Base-by-base conservation (phyloP, 2,797 vertebrate genomes). In the Mormyrops boulengeri region DNA sequence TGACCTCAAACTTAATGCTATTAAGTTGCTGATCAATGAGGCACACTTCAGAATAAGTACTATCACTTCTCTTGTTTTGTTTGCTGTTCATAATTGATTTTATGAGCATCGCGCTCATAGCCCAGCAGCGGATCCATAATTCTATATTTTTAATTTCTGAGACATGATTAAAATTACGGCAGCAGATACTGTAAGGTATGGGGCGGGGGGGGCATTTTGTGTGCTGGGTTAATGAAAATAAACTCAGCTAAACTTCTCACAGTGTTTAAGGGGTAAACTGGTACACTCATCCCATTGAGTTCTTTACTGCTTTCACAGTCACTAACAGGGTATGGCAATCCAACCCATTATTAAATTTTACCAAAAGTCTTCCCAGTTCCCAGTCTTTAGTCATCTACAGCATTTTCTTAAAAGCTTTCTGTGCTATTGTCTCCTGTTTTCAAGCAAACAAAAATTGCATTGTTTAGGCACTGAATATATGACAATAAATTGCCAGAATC, bases 211-310 rank as follows among this genome's bases (percentile, higher is more conserved):
- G 47, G 26, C 22, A 9, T 52, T n/a, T 88, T 53, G 34, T 69
- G 2, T 11, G 86, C 11, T 41, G n/a, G 53, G 38, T 88, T 38
- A 88, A 49, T 88, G 22, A 47, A 34, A 88, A 47, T 47, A 41
- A 87, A 53, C 14, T 55, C 85, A 3, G 8, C 14, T 60, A 41
- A 86, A 73, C 0, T 30, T 55, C 22, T 62, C 2, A 5, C 6
- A 3, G 41, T 88, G 85, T 60, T 89, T 12, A 85, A 89, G 49
- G 94, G 50, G 17, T 30, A 53, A 30, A 86, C 30, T 53, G 38
- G 80, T 8, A 49, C 49, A 22, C 73, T 41, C 34, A 34, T 69
- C 14, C 14, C 38, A 19, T 19, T 44, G 11, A 69, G 38, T 80
- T 80, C 66, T 73, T 73, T 77, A 77, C 30, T 12, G 26, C 3